These are phyloP conservation scores for Montipora capitata DNA, from an alignment of 92 coral and sea anemone species.

Conservation along the genomic window DNA sequence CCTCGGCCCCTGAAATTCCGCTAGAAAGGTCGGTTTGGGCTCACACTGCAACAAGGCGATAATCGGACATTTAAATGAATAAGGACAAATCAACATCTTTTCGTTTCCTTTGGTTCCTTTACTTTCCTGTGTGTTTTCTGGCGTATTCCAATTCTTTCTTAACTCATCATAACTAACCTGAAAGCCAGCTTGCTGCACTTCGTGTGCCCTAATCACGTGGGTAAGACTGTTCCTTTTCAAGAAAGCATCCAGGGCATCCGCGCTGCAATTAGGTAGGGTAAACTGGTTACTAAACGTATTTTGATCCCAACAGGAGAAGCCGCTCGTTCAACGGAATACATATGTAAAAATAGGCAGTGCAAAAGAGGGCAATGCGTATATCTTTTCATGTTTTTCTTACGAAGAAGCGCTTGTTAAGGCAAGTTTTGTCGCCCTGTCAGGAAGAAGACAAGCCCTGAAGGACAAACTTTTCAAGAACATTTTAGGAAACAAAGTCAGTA, in stretches of 20 bases:
- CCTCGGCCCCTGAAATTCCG: too few relatives aligned
- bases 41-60: too few relatives aligned
- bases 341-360: slow-evolving; percentile 4
- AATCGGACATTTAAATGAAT: too few relatives aligned
- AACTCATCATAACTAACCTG: slow-evolving; percentile 67
- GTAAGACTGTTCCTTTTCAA: slow-evolving; percentile 79
- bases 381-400: slow-evolving; percentile 1
- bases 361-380: slow-evolving; percentile 21
- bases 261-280: slow-evolving; percentile 51
- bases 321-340: too few relatives aligned
- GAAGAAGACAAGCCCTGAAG: slow-evolving; percentile 32
- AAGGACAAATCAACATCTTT: too few relatives aligned
- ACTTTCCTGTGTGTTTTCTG: too few relatives aligned
- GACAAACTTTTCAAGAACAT: slow-evolving; percentile 37
- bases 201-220: slow-evolving; percentile 94
- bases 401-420: slow-evolving; percentile 32
- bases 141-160: too few relatives aligned
- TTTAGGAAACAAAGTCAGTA: slow-evolving; percentile 33
- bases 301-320: neutral
- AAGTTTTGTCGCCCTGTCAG: slow-evolving; percentile 49
- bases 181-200: slow-evolving; percentile 91
- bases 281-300: neutral
- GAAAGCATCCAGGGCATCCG: slow-evolving; percentile 87
- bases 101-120: too few relatives aligned
- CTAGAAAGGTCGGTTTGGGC: too few relatives aligned